Base-by-base conservation (phyloP, 2,113 vertebrate genomes). In the Vidua macroura region DNA sequence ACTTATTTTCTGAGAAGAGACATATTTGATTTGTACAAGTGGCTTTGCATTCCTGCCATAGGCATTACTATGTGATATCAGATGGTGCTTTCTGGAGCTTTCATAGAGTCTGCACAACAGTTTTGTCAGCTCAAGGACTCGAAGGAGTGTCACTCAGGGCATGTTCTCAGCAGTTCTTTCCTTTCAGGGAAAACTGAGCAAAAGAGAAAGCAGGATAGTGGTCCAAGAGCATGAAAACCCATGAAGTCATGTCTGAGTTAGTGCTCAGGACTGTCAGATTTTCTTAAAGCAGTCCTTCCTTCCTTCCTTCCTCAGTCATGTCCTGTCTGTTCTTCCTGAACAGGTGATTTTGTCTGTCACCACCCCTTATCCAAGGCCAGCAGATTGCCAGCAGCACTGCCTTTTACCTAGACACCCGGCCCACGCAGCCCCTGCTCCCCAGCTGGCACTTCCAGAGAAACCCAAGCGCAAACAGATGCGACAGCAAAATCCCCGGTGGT, bases 401-500 rank as follows among this genome's bases (percentile, higher is more conserved):
- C 27, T 90, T 75, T 82, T 87, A 69, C 85, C 73, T 58, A 67
- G 31, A 16, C 66, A 31, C 10, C 56, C 75, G 69, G n/a, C 82
- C 90, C 86, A 30, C 67, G 5, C 37, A 76, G 20, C 23, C 81
- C 69, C 59, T 60, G 77, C 86, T 95, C 79, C 49, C 74, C 94
- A 94, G 66, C 83, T 95, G 94, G 49, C 83, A 49, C 41, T 64
- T 78, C 73, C 84, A 80, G 74, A 87, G 93, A 95, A 95, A 85
- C 62, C 12, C 0, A 85, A 60, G 72, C 1, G 1, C 72, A 55
- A 78, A 95, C 91, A 92, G 70, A 88, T 73, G 87, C 6, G 0
- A 82, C 43, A 82, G 81, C 58, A 63, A 60, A 90, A 66, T 46
- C 83, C 77, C 67, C 19, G 6, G 35, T 62, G 63, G 10, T 69